Percentiles rank a stretch among this genome's conserved stretches.
Conservation (phyloP, 2,797 vertebrate species). For the Moxostoma hubbsi region DNA sequence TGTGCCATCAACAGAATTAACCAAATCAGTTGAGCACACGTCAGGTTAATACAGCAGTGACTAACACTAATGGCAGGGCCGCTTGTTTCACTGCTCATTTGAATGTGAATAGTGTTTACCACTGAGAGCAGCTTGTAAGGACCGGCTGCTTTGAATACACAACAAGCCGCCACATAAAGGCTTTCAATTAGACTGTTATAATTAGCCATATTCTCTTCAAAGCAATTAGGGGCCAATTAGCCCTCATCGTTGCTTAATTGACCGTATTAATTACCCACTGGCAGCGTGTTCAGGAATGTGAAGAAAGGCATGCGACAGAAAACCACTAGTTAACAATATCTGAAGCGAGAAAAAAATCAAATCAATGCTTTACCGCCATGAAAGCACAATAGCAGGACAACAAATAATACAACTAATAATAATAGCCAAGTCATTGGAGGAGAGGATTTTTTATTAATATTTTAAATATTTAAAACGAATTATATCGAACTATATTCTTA, state of each 20-base stretch:
- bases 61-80: constrained; percentile 63
- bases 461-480: background rate
- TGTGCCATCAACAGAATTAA: constrained; percentile 73
- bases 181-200: constrained; percentile 77
- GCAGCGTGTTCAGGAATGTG: constrained; percentile 78
- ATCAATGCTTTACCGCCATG: background rate
- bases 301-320: constrained; percentile 45
- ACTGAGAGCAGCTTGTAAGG: constrained; percentile 72
- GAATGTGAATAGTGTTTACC: constrained; percentile 83
- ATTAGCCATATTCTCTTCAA: constrained; percentile 64
- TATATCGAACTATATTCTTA: background rate
- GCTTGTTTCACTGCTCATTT: constrained; percentile 81
- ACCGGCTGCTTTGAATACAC: constrained; percentile 69
- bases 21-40: constrained; percentile 72
- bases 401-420: constrained; percentile 67
- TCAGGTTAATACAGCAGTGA: constrained; percentile 73
- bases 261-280: constrained; percentile 79
- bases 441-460: background rate
- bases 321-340: constrained; percentile 42
- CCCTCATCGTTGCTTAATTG: constrained; percentile 78
- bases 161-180: constrained; percentile 67
- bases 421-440: background rate
- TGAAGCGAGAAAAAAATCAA: background rate
- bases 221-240: constrained; percentile 80
- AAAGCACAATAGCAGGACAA: too few species aligned